Evolutionary conservation across 2,113 vertebrate species (phyloP), one percentile per base, ranked within the genome.

Genomic region (Prunella fulvescens): DNA sequence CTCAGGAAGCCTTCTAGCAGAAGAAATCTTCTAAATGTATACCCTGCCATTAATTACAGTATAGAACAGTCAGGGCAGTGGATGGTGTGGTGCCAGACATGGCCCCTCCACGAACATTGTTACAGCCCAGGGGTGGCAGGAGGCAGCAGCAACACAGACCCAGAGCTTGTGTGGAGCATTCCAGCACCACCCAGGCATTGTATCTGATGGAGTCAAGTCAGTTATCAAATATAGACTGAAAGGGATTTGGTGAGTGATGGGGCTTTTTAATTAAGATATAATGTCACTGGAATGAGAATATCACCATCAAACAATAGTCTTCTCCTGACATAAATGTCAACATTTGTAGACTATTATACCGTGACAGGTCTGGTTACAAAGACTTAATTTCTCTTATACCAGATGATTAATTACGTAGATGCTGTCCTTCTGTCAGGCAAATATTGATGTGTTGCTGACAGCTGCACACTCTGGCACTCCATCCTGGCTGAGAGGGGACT

Each of bases 381-480:
- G 94, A 61, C 79, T 96, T 89, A 92, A 60, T 93, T 97, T 92
- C 96, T 91, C 62, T 88, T 92, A 45, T 20, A 80, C 88, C 92
- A 81, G 73, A 89, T 97, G 96, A 97, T 97, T 96, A 96, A 97
- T 96, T 97, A 95, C 57, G 5, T 91, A 96, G 96, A 94, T 96
- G 92, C 86, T 95, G 94, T 97, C 94, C 90, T 96, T 96, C 85
- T 94, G 91, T 74, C n/a, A 91, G 94, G 88, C 53, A 76, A 71
- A 64, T 60, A 57, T 51, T 72, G 88, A 79, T 86, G 45, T 74
- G 78, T 39, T 57, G 83, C 62, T 86, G 96, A 89, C 95, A 97
- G 93, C 70, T 72, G 79, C 89, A 64, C 44, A 19, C 70, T 37
- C 31, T 42, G 53, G 73, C 33, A 7, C 84, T 90, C 78, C 54